Percentiles rank a stretch among this genome's conserved stretches.
Evolutionary conservation across 1,140 invertebrate genomes (phyloP).

Genomic region (Pachypeltis micranthus): DNA sequence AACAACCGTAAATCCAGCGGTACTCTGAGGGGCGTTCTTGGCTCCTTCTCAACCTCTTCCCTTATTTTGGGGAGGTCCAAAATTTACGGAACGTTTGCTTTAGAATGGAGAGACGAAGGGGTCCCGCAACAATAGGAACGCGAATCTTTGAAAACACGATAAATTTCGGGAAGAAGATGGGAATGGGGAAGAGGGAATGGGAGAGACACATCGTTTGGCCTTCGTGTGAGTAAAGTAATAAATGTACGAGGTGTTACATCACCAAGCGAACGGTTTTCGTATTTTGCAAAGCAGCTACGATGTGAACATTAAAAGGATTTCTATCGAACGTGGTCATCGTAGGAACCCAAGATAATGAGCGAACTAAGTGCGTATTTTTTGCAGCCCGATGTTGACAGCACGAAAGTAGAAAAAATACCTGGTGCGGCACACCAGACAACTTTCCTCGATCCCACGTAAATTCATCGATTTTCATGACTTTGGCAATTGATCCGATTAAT

Average conservation of each 20-base stretch:
- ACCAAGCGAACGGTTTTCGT: background rate
- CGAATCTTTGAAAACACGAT: background rate
- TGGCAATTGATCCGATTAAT: too few species aligned
- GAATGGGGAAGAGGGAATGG: too few species aligned
- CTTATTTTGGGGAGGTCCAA: background rate
- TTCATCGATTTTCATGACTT: too few species aligned
- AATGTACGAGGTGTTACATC: background rate
- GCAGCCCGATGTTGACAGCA: too few species aligned
- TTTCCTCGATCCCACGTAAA: too few species aligned
- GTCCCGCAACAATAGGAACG: background rate
- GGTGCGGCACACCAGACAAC: too few species aligned
- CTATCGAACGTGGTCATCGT: background rate
- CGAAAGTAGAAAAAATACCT: too few species aligned
- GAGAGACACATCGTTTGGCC: too few species aligned
- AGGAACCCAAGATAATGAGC: background rate
- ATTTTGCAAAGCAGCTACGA: background rate
- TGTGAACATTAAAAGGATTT: background rate
- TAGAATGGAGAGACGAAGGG: background rate
- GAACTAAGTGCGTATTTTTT: too few species aligned
- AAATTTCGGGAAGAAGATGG: background rate
- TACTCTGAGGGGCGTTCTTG: background rate
- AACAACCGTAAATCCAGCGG: slow-evolving; percentile 4
- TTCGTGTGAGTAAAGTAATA: background rate
- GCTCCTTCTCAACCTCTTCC: background rate
- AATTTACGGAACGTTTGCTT: background rate